phyloP scores from a whole-genome alignment of 2,113 vertebrate species.

The Balaeniceps rex region DNA sequence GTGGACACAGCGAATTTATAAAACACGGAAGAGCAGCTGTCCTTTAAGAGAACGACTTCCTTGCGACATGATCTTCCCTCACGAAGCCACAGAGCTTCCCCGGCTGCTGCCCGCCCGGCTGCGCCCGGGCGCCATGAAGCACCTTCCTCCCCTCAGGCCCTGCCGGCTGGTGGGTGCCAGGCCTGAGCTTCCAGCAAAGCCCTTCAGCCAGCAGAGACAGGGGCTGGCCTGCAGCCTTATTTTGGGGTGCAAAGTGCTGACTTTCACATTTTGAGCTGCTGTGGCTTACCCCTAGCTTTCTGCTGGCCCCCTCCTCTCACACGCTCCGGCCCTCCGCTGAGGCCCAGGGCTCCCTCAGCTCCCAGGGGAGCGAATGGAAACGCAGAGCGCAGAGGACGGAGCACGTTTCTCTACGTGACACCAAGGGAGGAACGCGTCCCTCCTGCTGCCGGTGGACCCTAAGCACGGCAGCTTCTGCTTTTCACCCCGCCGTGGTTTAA shows the following conservation, averaged over 20 bases:
- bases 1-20: neutral
- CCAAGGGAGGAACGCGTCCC: neutral
- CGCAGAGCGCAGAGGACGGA: neutral
- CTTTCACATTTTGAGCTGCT: rapidly evolving
- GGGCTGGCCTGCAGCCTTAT: neutral
- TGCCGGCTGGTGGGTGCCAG: too few species aligned
- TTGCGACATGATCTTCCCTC: rapidly evolving
- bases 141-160: neutral
- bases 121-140: neutral
- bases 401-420: too few species aligned
- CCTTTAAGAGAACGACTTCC: rapidly evolving
- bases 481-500: neutral
- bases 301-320: too few species aligned
- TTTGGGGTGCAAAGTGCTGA: too few species aligned
- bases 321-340: neutral
- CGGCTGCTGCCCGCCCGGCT: too few species aligned
- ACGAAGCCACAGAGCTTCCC: rapidly evolving
- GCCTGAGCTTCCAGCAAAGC: neutral
- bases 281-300: neutral
- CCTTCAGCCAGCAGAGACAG: neutral
- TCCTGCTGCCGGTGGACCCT: neutral
- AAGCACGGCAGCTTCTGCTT: neutral
- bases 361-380: neutral
- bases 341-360: rapidly evolving
- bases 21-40: neutral